Evolutionary conservation across 1,140 invertebrate genomes (phyloP), one percentile per base, ranked within the genome.

Genomic region (Pectinophora gossypiella): DNA sequence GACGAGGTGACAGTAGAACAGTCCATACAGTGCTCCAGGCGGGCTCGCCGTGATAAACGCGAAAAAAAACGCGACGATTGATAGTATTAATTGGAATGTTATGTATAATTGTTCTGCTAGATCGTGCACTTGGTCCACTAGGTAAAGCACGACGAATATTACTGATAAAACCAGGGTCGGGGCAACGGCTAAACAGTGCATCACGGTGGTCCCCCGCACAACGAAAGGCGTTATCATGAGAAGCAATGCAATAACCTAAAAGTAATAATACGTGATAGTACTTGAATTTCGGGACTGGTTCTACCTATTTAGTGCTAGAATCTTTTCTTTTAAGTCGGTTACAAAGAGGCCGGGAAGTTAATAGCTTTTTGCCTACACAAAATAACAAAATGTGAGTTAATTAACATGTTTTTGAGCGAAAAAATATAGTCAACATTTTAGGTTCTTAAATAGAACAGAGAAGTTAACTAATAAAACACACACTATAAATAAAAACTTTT

Each of bases 221-320:
- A 74, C 40, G 59, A 79, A 80, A 47, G 82, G 79, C 20, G 81
- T 51, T 55, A 79, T 56, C 76, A 82, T 83, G 36, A 80, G 70
- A 48, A 80, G 54, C 76, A 83, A 54, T 54, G 79, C 76, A 59
- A 84, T 74, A 55, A 84, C 80, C 78, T 85, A 85, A 76, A 85
- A 83, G 62, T 76, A 79, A 84, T 72, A 64, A 61, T 50, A 44
- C 19, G 5, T 44, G 27, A 32, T n/a, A 32, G n/a, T 32, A 32
- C n/a, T 32, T 32, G n/a, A n/a, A n/a, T n/a, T n/a, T n/a, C n/a
- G n/a, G n/a, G n/a, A n/a, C n/a, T n/a, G n/a, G n/a, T n/a, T n/a
- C n/a, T n/a, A n/a, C n/a, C n/a, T n/a, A n/a, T n/a, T n/a, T n/a
- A n/a, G n/a, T n/a, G n/a, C n/a, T n/a, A n/a, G n/a, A n/a, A n/a